Conservation (phyloP, 2,888 invertebrate species). For the Brachynemurus nebulosus region DNA sequence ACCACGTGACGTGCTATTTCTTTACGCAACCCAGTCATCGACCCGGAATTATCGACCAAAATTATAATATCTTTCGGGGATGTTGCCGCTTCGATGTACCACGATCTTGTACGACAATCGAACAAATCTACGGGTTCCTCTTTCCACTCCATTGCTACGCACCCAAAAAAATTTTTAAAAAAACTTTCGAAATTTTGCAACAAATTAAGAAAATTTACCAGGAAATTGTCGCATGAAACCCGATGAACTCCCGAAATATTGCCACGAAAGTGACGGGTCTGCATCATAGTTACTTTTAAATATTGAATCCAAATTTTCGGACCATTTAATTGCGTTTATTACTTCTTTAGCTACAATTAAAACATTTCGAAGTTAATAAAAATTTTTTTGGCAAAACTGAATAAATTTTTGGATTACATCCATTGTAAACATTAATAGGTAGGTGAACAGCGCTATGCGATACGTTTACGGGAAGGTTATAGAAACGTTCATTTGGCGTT, state of each 20-base stretch:
- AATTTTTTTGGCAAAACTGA: slow-evolving; percentile 16
- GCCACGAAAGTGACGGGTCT: slow-evolving; percentile 88
- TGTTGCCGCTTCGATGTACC: slow-evolving; percentile 97
- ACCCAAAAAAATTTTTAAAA: slow-evolving; percentile 7
- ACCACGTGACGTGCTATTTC: slow-evolving; percentile 85
- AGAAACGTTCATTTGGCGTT: slow-evolving; percentile 43
- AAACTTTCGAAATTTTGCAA: not conserved
- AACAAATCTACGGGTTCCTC: slow-evolving; percentile 79
- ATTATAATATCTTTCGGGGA: slow-evolving; percentile 87
- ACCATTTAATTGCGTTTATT: slow-evolving; percentile 90
- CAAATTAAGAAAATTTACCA: slow-evolving; percentile 40
- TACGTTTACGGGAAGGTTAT: slow-evolving; percentile 60
- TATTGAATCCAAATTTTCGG: slow-evolving; percentile 77
- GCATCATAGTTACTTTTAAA: slow-evolving; percentile 76
- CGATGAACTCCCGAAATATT: slow-evolving; percentile 93
- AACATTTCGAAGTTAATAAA: slow-evolving; percentile 16
- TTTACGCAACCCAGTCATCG: slow-evolving; percentile 54
- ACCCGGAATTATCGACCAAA: slow-evolving; percentile 51
- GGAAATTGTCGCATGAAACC: slow-evolving; percentile 98
- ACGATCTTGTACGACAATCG: slow-evolving; percentile 86
- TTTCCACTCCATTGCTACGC: slow-evolving; percentile 64
- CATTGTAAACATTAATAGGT: slow-evolving; percentile 88
- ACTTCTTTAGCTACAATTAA: slow-evolving; percentile 58
- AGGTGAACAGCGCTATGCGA: slow-evolving; percentile 84
- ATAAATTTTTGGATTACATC: slow-evolving; percentile 41